Conservation (phyloP, 1,140 invertebrate genomes). For the Arion vulgaris region DNA sequence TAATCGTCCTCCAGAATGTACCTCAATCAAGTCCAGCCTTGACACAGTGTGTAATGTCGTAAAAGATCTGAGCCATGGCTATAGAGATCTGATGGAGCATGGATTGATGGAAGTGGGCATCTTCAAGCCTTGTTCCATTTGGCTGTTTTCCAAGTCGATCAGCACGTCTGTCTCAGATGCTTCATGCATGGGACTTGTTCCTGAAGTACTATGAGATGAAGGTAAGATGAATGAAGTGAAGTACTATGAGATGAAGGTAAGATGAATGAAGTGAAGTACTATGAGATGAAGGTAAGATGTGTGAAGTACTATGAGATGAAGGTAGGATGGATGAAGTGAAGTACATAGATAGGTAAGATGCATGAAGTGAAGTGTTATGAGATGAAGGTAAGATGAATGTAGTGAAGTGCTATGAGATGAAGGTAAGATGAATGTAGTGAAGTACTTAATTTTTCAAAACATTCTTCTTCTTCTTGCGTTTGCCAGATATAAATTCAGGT, state of each 20-base stretch:
- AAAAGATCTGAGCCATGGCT: conserved; percentile 88
- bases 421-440: no score
- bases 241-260: no score
- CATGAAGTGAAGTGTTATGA: no score
- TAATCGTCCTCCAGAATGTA: background rate
- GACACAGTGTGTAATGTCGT: conserved; percentile 84
- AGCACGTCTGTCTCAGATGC: conserved; percentile 63
- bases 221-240: conserved; percentile 66
- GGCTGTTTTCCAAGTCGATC: conserved; percentile 86
- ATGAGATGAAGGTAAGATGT: background rate
- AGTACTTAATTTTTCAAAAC: no score
- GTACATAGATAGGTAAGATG: no score
- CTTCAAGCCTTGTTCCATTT: conserved; percentile 88
- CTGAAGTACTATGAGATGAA: conserved; percentile 92
- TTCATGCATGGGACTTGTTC: conserved; percentile 93
- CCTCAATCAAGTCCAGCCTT: conserved; percentile 80
- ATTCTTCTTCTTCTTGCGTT: no score
- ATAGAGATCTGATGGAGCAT: conserved; percentile 95
- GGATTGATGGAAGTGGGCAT: conserved; percentile 84
- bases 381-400: no score
- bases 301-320: no score
- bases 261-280: background rate
- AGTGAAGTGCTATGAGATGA: no score
- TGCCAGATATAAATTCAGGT: no score
- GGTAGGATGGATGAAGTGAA: no score